Base-by-base conservation (phyloP, 1,140 invertebrate species). In the Diorhabda elongata region DNA sequence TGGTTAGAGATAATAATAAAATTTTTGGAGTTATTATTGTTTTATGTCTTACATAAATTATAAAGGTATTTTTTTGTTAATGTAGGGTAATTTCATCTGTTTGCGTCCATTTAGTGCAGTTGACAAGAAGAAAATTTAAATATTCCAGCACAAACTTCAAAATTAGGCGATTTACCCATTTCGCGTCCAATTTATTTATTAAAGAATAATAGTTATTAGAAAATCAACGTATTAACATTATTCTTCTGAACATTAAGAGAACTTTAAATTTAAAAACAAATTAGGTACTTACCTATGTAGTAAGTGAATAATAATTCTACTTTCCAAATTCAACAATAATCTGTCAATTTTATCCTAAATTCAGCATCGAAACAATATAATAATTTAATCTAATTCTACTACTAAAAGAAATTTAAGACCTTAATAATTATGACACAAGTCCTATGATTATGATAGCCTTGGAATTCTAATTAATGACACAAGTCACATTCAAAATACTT, bases 351-450 rank as follows among this genome's bases (percentile, higher is more conserved):
- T 58, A 58, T 8, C 56, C 56, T n/a, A 58, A 58, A 58, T n/a
- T 58, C 56, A 60, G 59, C 26, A 60, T 41, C 59, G 9, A 61
- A 61, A 61, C 59, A 61, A 61, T 42, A 61, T 41, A 26, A 61
- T 61, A 41, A 8, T 61, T 61, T 61, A 26, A 2, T 61, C 59
- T 61, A 61, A 61, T 61, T 7, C 41, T 61, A 61, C 59, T 61
- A 61, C n/a, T 61, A 61, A n/a, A 61, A 61, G 41, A 61, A 61
- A 61, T 61, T n/a, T 61, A 9, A 41, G 42, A 61, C 42, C 59
- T 26, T 61, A 61, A 61, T 61, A 42, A 61, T 26, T 61, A 41
- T 61, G 59, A 61, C 7, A 61, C 59, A 61, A 61, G 5, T 4
- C 26, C 26, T 61, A 61, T 61, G 59, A 61, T 61, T 61, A 61